Conservation (phyloP, 1,140 invertebrate species). For the Agrilus planipennis region DNA sequence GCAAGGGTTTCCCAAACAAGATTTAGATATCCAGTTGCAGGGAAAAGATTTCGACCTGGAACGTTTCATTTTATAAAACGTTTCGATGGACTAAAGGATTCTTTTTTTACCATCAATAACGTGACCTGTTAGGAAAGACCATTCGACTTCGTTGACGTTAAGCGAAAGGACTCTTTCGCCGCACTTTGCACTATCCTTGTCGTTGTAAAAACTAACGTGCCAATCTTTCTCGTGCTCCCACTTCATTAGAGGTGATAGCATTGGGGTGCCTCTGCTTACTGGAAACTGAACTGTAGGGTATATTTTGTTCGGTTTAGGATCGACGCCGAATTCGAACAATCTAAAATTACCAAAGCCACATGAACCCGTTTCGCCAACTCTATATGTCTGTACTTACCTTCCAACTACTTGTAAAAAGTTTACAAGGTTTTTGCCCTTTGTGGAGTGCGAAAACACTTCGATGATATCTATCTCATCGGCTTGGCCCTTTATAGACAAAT, state of each 20-base stretch:
- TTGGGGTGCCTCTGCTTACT: constrained; percentile 48
- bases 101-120: constrained; percentile 59
- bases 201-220: constrained; percentile 25
- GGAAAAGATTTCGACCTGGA: constrained; percentile 67
- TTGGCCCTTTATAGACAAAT: constrained; percentile 17
- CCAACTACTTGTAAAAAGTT: background rate
- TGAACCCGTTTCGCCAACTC: background rate
- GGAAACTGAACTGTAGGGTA: constrained; percentile 44
- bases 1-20: constrained; percentile 83
- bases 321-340: constrained; percentile 45
- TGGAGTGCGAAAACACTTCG: constrained; percentile 38
- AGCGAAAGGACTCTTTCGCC: constrained; percentile 46
- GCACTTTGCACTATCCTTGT: constrained; percentile 35
- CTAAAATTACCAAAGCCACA: constrained; percentile 37
- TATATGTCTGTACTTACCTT: background rate
- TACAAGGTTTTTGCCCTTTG: background rate
- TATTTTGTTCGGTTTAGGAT: constrained; percentile 40
- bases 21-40: constrained; percentile 76
- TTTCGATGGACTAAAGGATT: background rate
- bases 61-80: background rate
- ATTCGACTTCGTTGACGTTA: constrained; percentile 53
- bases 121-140: constrained; percentile 71
- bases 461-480: constrained; percentile 42
- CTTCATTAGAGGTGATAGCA: constrained; percentile 45
- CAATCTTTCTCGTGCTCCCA: constrained; percentile 51